Evolutionary conservation across 1,140 invertebrate genomes (phyloP).

Genomic region (Venustaconcha ellipsiformis): DNA sequence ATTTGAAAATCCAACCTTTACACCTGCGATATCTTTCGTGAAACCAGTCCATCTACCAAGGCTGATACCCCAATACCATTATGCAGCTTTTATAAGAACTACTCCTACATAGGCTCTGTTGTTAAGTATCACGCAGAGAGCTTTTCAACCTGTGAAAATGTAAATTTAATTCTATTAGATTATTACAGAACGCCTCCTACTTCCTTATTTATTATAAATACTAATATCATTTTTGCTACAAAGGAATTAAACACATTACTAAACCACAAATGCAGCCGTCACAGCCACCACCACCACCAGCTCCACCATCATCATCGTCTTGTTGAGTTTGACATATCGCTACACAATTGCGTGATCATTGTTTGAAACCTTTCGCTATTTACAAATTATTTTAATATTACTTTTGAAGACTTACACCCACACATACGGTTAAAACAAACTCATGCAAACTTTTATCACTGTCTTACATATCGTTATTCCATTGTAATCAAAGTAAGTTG

Average conservation of each 20-base stretch:
- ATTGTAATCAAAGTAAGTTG: slow-evolving; percentile 55
- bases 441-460: too few relatives aligned
- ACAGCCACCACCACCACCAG: too few relatives aligned
- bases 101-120: slow-evolving; percentile 50
- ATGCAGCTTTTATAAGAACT: slow-evolving; percentile 57
- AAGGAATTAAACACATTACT: too few relatives aligned
- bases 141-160: too few relatives aligned
- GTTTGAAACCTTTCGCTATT: neutral
- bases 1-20: slow-evolving; percentile 22
- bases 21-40: slow-evolving; percentile 47
- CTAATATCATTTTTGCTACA: too few relatives aligned
- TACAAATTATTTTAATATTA: neutral
- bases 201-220: too few relatives aligned
- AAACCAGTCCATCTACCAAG: slow-evolving; percentile 54
- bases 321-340: neutral
- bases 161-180: too few relatives aligned
- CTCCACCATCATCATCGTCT: neutral
- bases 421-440: too few relatives aligned
- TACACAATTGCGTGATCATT: too few relatives aligned
- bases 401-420: neutral
- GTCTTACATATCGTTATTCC: slow-evolving; percentile 29
- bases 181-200: too few relatives aligned
- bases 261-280: too few relatives aligned
- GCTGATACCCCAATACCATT: slow-evolving; percentile 59
- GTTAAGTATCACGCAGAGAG: slow-evolving; percentile 35